Base-by-base conservation (phyloP, 2,888 invertebrate species). In the Electrophaes corylata region DNA sequence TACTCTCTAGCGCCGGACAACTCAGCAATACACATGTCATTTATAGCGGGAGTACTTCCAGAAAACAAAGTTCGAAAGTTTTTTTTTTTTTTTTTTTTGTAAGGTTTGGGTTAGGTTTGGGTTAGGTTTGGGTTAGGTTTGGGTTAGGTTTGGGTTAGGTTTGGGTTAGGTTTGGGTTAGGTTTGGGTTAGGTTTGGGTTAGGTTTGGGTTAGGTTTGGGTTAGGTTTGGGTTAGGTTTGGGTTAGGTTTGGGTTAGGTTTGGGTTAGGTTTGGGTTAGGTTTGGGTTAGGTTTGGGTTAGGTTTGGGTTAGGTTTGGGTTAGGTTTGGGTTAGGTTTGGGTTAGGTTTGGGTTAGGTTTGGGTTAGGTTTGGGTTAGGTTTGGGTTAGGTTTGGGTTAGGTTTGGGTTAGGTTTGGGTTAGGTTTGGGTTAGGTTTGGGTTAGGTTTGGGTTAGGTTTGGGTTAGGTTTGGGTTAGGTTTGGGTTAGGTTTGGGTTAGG, bases 321-420 rank as follows among this genome's bases (percentile, higher is more conserved):
- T n/a, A n/a, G n/a, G n/a, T n/a, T 43, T 50, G 20, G 43, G 41
- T 43, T 33, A 31, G 43, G 19, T 39, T 43, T 31, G 43, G 43
- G 51, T 51, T 51, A 51, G 51, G 51, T 49, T 49, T 14, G 29
- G 44, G 23, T 23, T 26, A 26, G 43, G 26, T 5, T 43, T 43
- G 12, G 23, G 23, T 43, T 40, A 31, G 43, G 35, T n/a, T 51
- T 50, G 48, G 54, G 48, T 44, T 26, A 44, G 44, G 44, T 35
- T 35, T 29, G 20, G 44, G 43, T 26, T 43, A 43, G 43, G 43
- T n/a, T 43, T 43, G 26, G 57, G 53, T 61, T 53, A 57, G 53
- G 54, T n/a, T 57, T 54, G 57, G 57, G 53, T 57, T 57, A 31
- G 31, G 31, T 31, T 31, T 11, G 20, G 31, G 26, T 26, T 26